A percentile compares a stretch with the other conserved stretches of the same genome.
phyloP scores from a whole-genome alignment of 2,888 invertebrate species.

The Metalampra italica region DNA sequence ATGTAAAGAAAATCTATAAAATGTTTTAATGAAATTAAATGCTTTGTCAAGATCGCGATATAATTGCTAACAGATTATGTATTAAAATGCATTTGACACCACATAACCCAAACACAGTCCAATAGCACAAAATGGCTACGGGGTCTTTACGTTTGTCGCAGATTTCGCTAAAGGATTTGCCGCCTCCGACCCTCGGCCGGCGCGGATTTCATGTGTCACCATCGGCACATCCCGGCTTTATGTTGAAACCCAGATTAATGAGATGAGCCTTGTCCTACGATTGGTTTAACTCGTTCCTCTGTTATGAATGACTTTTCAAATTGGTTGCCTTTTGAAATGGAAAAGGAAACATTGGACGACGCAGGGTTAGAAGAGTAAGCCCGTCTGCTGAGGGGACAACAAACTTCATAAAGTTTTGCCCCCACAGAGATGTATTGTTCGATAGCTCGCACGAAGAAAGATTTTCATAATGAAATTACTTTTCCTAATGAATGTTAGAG shows the following conservation, averaged over 20 bases:
- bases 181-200: conserved; percentile 45
- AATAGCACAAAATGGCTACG: background rate
- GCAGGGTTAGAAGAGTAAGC: background rate
- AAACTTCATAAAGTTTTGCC: background rate
- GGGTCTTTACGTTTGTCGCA: conserved; percentile 55
- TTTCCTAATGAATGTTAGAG: conserved; percentile 18
- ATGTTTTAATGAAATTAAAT: too few species aligned
- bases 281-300: conserved; percentile 23
- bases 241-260: conserved; percentile 71
- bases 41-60: too few species aligned
- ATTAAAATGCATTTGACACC: too few species aligned
- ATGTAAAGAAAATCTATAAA: too few species aligned
- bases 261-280: conserved; percentile 47
- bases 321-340: background rate
- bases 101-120: background rate
- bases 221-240: conserved; percentile 70
- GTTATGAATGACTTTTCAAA: conserved; percentile 30
- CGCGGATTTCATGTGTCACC: conserved; percentile 66
- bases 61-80: too few species aligned
- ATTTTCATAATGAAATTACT: conserved; percentile 19
- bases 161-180: conserved; percentile 67
- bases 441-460: conserved; percentile 4
- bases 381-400: background rate
- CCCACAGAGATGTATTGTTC: background rate
- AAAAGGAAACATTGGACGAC: background rate